Base-by-base conservation (phyloP, 2,113 vertebrate genomes). In the Cnemophilus loriae region DNA sequence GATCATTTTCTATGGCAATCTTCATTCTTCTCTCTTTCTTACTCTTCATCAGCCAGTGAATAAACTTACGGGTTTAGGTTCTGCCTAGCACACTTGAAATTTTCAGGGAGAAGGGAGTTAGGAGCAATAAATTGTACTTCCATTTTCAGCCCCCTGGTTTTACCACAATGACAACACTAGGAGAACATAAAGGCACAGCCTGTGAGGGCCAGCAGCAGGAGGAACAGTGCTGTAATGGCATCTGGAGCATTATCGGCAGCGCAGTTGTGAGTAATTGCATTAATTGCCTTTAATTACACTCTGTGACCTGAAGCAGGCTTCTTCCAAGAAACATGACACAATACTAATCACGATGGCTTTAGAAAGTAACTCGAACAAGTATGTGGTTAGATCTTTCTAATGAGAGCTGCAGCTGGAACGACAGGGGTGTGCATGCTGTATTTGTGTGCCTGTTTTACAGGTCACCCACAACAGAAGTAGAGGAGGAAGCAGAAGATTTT, bases 251-350 rank as follows among this genome's bases (percentile, higher is more conserved):
- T 95, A 86, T 75, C 65, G 84, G 88, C 13, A 83, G 47, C 77
- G 22, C 49, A 90, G 47, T 93, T 92, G 86, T 70, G 84, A 96
- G 81, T 96, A 97, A 97, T 97, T 97, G 90, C 74, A 63, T 95
- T 96, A 97, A 97, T 96, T 97, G 95, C 87, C 80, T 96, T 94
- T 96, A 97, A 96, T 97, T 97, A 91, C 69, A 90, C 76, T 55
- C 70, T 57, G 32, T 81, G 96, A 97, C 93, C 95, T 71, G 71
- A 95, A 94, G 90, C 61, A 80, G 55, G 52, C 88, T 90, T 93
- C 84, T 95, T 97, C 87, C 82, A 91, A 95, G 95, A 89, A 92
- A 83, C 68, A 76, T 33, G 77, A 83, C 60, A 95, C 86, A 77
- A 37, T 87, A 91, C 30, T 33, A 88, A 76, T 83, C 74, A 78